Evolutionary conservation across 2,888 invertebrate species (phyloP).

Genomic region (Drosophila phalerata): DNA sequence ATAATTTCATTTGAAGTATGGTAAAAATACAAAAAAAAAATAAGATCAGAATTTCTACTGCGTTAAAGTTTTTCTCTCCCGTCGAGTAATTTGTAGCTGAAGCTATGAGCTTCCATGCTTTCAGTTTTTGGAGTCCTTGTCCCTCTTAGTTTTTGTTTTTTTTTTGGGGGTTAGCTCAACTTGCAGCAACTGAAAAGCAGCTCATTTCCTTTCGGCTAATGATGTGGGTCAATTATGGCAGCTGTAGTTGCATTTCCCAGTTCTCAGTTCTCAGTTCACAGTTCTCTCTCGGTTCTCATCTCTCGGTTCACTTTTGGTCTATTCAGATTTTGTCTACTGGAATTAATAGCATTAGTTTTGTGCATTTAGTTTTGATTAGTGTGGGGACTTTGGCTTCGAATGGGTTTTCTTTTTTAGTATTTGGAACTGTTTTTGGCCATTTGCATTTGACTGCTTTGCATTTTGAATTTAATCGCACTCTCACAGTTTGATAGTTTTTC

Average conservation of each 20-base stretch:
- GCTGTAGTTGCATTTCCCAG: constrained; percentile 41
- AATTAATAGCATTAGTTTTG: constrained; percentile 81
- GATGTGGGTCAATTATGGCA: constrained; percentile 80
- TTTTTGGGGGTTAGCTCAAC: constrained; percentile 52
- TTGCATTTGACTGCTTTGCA: constrained; percentile 60
- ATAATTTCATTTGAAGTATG: constrained; percentile 80
- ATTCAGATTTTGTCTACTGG: constrained; percentile 81
- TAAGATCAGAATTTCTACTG: constrained; percentile 49
- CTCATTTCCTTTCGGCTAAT: constrained; percentile 80
- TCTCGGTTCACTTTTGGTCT: constrained; percentile 48
- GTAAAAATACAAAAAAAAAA: constrained; percentile 65
- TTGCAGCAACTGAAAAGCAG: constrained; percentile 68
- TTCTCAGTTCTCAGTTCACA: constrained; percentile 26
- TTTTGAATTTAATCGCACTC: constrained; percentile 27
- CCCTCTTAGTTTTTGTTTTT: constrained; percentile 22
- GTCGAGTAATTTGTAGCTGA: constrained; percentile 73
- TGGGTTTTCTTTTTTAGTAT: constrained; percentile 15
- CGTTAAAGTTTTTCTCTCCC: constrained; percentile 70
- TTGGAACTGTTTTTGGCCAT: constrained; percentile 35
- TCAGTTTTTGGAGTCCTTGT: constrained; percentile 51
- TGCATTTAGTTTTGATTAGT: constrained; percentile 80
- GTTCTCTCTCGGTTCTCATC: constrained; percentile 24
- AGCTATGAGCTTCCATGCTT: constrained; percentile 35
- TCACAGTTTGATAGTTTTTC: constrained; percentile 34
- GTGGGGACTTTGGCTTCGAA: constrained; percentile 41